Base-by-base conservation (phyloP, 2,113 vertebrate species). In the Motacilla alba region DNA sequence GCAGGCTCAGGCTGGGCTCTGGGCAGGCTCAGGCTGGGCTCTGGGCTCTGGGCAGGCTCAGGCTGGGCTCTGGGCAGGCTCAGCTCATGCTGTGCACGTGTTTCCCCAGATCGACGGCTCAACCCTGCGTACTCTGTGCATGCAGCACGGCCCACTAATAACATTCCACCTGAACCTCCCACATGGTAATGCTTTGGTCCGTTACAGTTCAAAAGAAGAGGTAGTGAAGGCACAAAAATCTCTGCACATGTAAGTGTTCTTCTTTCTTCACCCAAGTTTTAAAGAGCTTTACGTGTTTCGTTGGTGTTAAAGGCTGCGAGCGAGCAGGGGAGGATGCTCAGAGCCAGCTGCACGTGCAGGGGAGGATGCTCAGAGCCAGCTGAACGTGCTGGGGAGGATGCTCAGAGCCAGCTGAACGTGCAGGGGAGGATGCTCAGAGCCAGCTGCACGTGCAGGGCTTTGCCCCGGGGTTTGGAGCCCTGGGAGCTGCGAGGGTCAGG, bases 141-240 rank as follows among this genome's bases (percentile, higher is more conserved):
- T 99, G 99, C 99, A 99, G 98, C 99, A 99, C 60, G 99, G 99
- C 89, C 99, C 99, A 47, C 99, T 99, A 95, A 99, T 99, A 97
- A 99, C 99, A 99, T 99, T 99, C 99, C 99, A 99, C 98, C 99
- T 99, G 98, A 99, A 99, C 98, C 99, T 99, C 98, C 99, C 99
- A 28, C 99, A 99, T 16, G 99, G 99, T 87, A 99, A 98, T 72
- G 99, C 99, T 84, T 98, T 99, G 96, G 99, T 99, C 97, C 99
- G 99, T 97, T 99, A 99, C 98, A 99, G 99, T 98, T 99, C 99
- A 92, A 99, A 99, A 97, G 99, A 99, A 96, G 99, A 99, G 98
- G 99, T 99, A 87, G 98, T 99, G 96, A 99, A 99, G 98, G 99
- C 99, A 98, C 99, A 99, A 97, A 99, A 99, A 98, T 99, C 99